These are phyloP conservation scores for Melospiza georgiana DNA, from an alignment of 2,113 vertebrate genomes.

Conservation along the genomic window DNA sequence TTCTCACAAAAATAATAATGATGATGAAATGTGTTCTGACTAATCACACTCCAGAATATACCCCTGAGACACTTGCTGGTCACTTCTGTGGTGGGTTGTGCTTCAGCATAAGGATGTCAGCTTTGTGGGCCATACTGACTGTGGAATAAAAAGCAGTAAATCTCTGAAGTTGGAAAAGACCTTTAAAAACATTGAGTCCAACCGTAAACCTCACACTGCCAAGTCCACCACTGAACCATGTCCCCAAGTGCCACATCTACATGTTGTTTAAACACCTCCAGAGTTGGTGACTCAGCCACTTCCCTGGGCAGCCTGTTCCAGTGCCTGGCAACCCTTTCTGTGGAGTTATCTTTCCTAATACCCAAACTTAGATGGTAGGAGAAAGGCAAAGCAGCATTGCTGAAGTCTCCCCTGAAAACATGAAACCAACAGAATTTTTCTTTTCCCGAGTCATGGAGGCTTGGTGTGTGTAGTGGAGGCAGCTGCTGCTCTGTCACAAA, in stretches of 20 bases:
- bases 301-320: background rate
- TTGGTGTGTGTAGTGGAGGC: background rate
- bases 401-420: background rate
- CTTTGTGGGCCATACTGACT: background rate
- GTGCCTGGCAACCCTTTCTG: background rate
- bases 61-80: background rate
- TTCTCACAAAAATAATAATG: background rate
- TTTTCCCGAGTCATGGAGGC: accelerated
- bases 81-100: background rate
- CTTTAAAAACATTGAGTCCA: background rate
- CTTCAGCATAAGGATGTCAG: background rate
- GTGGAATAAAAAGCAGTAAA: background rate
- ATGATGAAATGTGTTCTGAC: background rate
- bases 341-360: background rate
- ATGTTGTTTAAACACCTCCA: background rate
- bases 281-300: background rate
- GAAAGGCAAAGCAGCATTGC: background rate
- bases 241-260: background rate
- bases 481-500: background rate
- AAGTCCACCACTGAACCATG: background rate
- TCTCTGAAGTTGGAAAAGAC: background rate
- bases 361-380: background rate
- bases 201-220: background rate
- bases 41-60: background rate
- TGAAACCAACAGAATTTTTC: background rate